A percentile compares a stretch with the other conserved stretches of the same genome.
phyloP scores from a whole-genome alignment of 2,113 vertebrate genomes.

The Pavo muticus region DNA sequence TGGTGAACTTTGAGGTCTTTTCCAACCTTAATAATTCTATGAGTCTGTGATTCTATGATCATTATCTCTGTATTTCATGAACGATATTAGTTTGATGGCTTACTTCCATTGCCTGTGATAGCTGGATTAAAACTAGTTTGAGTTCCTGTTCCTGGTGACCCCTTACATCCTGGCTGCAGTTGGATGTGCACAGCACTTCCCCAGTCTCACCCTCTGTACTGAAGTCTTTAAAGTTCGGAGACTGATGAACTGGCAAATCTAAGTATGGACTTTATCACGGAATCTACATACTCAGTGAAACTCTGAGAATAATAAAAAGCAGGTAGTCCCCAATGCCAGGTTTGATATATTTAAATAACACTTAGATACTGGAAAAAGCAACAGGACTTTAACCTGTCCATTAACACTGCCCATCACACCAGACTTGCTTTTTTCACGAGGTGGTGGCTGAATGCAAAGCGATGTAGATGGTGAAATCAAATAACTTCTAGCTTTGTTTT shows the following conservation, averaged over 20 bases:
- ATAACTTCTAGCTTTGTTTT: background rate
- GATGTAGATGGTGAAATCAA: background rate
- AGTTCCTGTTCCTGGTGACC: background rate
- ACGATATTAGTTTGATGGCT: background rate
- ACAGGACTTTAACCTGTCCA: background rate
- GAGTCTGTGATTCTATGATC: background rate
- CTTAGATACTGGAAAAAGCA: background rate
- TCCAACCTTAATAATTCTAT: no score
- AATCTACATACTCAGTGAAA: background rate
- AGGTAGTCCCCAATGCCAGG: background rate
- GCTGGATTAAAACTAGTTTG: background rate
- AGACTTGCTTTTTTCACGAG: background rate
- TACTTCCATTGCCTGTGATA: fast-evolving
- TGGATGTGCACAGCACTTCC: background rate
- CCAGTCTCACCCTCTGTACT: background rate
- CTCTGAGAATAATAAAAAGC: background rate
- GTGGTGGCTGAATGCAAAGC: background rate
- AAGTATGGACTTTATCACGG: background rate
- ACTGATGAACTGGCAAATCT: background rate
- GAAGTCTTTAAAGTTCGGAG: background rate
- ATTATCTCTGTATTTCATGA: background rate
- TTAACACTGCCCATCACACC: background rate
- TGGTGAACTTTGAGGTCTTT: no score
- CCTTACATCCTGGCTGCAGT: background rate
- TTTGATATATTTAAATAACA: background rate